Conservation (phyloP, 2,113 vertebrate genomes). For the Hiodon alosoides region DNA sequence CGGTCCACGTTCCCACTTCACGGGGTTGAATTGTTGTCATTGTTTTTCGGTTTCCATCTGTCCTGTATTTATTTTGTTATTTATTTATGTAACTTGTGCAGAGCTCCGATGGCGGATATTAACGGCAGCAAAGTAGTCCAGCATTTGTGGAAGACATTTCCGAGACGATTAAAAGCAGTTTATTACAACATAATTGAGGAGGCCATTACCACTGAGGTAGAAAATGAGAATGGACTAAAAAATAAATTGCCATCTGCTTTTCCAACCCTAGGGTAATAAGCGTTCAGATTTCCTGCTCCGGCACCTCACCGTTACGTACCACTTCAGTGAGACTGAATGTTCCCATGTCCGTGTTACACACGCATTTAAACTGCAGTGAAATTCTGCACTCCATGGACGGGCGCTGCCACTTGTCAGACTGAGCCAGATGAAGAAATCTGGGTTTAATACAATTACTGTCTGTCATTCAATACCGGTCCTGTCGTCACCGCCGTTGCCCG, state of each 20-base stretch:
- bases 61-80: background rate
- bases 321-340: background rate
- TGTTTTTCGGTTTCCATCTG: background rate
- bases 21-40: no score
- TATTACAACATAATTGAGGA: no score
- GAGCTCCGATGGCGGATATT: background rate
- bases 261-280: background rate
- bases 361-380: background rate
- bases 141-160: background rate
- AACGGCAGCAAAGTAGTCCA: no score
- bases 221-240: no score
- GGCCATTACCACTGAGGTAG: no score
- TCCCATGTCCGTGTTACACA: background rate
- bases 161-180: no score
- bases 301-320: background rate
- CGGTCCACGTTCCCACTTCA: slow-evolving; percentile 17
- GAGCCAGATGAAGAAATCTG: no score
- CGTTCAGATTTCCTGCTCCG: background rate
- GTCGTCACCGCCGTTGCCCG: no score
- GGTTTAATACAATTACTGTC: no score
- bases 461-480: no score
- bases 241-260: background rate
- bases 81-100: background rate
- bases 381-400: background rate
- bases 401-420: no score